Evolutionary conservation across 2,797 vertebrate species (phyloP).

Genomic region (Labroides dimidiatus): DNA sequence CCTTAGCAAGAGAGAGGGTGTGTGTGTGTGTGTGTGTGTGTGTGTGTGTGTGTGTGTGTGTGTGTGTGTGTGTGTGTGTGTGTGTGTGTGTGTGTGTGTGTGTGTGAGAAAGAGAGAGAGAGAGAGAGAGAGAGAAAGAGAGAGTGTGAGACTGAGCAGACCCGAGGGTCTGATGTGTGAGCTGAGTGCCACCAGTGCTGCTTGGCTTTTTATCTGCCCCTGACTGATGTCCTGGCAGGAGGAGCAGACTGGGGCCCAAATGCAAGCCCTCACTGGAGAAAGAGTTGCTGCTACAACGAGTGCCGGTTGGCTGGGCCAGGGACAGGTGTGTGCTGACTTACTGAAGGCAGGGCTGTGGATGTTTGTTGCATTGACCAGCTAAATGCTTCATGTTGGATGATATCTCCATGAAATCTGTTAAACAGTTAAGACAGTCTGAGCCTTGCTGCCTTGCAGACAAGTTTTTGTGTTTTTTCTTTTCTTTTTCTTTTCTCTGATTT

Average conservation of each 20-base stretch:
- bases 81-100: too few relatives aligned
- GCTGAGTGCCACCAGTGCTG: background rate
- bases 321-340: background rate
- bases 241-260: background rate
- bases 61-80: too few relatives aligned
- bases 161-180: background rate
- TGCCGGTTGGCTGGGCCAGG: conserved; percentile 9
- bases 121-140: background rate
- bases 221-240: conserved; percentile 14
- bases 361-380: background rate
- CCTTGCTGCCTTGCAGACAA: background rate
- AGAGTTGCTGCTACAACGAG: conserved; percentile 2
- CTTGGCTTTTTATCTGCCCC: background rate
- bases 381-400: background rate
- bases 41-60: too few relatives aligned
- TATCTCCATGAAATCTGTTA: background rate
- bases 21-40: too few relatives aligned
- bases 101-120: too few relatives aligned
- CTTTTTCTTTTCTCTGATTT: background rate
- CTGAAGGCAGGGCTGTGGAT: background rate
- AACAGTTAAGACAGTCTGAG: background rate
- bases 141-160: background rate
- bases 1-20: background rate
- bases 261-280: background rate
- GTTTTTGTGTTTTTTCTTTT: background rate